Evolutionary conservation across 2,113 vertebrate species (phyloP).

Genomic region (Perccottus glenii): DNA sequence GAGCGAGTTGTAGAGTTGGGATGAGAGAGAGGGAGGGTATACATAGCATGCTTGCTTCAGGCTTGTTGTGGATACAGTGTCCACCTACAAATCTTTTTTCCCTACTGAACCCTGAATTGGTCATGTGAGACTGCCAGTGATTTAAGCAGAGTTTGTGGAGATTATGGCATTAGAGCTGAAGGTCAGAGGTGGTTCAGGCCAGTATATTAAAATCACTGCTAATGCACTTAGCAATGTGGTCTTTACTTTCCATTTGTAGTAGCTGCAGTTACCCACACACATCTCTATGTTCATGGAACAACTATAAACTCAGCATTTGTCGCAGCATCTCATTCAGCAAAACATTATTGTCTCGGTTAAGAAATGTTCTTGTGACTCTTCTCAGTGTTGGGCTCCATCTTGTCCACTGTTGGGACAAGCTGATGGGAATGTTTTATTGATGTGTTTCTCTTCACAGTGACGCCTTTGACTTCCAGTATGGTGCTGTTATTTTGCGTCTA

Average conservation of each 20-base stretch:
- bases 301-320: background rate
- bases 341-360: background rate
- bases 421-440: background rate
- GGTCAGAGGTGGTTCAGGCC: slow-evolving; percentile 34
- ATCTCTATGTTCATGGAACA: background rate
- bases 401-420: background rate
- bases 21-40: too few species aligned
- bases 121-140: slow-evolving; percentile 46
- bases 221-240: slow-evolving; percentile 48
- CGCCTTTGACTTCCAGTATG: slow-evolving; percentile 95
- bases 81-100: slow-evolving; percentile 11
- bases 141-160: slow-evolving; percentile 24
- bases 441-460: slow-evolving; percentile 79
- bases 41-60: too few species aligned
- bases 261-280: background rate
- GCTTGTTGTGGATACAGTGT: background rate
- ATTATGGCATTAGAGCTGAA: slow-evolving; percentile 48
- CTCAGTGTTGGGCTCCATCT: slow-evolving; percentile 6
- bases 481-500: slow-evolving; percentile 91
- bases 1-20: too few species aligned
- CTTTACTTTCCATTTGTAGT: slow-evolving; percentile 26
- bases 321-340: background rate
- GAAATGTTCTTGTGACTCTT: background rate
- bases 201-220: slow-evolving; percentile 44
- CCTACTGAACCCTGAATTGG: slow-evolving; percentile 16